phyloP scores from a whole-genome alignment of 2,113 vertebrate genomes.

The Cisticola juncidis region DNA sequence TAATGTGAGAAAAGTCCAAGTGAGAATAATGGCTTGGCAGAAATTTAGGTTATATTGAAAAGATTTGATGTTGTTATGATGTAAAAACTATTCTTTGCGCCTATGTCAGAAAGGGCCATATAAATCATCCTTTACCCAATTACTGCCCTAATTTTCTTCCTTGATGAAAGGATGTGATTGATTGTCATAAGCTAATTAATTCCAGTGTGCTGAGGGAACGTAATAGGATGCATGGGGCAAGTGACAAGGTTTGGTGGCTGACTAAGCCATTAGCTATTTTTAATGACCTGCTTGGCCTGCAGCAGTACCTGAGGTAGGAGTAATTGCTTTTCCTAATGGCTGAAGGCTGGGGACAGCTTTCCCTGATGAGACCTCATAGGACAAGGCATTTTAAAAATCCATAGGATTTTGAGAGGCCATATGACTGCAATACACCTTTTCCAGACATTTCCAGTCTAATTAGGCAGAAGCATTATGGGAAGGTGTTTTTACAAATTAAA shows the following conservation, averaged over 20 bases:
- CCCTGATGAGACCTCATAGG: rapidly evolving
- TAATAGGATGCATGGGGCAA: neutral
- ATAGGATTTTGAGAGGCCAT: neutral
- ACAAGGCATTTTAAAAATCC: neutral
- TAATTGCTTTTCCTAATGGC: neutral
- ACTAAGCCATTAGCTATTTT: neutral
- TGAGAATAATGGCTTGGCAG: neutral
- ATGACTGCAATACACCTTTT: neutral
- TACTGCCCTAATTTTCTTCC: neutral
- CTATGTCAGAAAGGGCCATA: neutral
- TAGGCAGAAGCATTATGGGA: neutral
- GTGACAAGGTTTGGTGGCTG: neutral
- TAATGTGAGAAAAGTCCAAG: neutral
- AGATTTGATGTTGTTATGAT: neutral
- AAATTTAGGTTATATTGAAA: neutral
- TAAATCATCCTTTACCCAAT: neutral
- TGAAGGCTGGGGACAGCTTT: neutral
- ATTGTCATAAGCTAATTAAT: neutral
- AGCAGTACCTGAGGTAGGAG: neutral
- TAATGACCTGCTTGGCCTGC: neutral
- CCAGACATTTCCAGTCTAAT: neutral
- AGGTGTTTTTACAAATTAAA: neutral
- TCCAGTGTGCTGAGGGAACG: neutral
- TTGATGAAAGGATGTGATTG: neutral
- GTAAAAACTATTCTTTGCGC: neutral